These are phyloP conservation scores for Drosophila yooni DNA, from an alignment of 2,888 invertebrate genomes.

Conservation along the genomic window DNA sequence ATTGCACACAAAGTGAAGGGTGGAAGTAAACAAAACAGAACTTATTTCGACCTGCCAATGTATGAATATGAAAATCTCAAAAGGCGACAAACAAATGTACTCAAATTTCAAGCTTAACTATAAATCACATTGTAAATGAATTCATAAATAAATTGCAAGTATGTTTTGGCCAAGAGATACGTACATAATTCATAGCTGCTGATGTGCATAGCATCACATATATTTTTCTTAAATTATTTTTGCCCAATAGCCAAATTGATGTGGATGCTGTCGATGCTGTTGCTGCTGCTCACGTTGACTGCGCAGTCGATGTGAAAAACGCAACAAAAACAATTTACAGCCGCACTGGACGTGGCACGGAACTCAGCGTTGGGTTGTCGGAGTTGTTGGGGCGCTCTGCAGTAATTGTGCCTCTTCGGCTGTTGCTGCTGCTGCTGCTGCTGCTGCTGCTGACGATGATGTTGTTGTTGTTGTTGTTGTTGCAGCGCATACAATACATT, in stretches of 20 bases:
- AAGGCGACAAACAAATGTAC: background rate
- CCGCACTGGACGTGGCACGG: conserved; percentile 30
- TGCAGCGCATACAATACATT: conserved; percentile 42
- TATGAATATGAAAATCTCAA: background rate
- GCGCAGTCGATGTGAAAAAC: conserved; percentile 42
- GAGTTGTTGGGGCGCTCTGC: conserved; percentile 54
- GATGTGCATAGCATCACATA: conserved; percentile 85
- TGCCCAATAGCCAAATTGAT: conserved; percentile 77
- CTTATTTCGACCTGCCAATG: background rate
- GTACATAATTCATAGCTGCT: conserved; percentile 84
- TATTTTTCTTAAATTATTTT: conserved; percentile 80
- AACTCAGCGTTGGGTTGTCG: conserved; percentile 37
- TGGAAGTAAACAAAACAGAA: background rate
- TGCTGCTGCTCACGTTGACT: conserved; percentile 41
- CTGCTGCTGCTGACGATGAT: conserved; percentile 25
- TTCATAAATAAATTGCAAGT: conserved; percentile 9
- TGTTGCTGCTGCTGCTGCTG: conserved; percentile 26
- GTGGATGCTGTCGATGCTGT: conserved; percentile 28
- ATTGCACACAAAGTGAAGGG: background rate
- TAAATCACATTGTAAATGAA: conserved; percentile 7
- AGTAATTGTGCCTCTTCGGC: conserved; percentile 50
- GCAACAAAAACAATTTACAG: conserved; percentile 40
- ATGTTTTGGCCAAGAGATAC: conserved; percentile 64
- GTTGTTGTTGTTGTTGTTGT: conserved; percentile 29
- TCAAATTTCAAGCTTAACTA: background rate